Conservation (phyloP, 2,888 invertebrate species). For the Ypsolopha scabrella region DNA sequence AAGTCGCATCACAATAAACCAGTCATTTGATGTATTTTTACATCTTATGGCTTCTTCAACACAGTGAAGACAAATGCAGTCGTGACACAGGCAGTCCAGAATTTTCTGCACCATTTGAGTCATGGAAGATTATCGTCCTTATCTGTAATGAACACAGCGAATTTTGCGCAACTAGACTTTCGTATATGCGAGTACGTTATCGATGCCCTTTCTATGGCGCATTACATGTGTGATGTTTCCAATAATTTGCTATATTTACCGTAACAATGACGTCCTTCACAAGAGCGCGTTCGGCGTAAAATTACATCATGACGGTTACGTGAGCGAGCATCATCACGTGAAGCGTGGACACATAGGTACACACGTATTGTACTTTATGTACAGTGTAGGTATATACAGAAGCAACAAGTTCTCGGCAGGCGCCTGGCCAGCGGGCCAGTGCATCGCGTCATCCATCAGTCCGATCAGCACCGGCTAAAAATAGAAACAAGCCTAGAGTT, state of each 20-base stretch:
- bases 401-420: constrained; percentile 10
- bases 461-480: constrained; percentile 57
- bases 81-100: too few species aligned
- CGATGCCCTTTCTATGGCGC: too few species aligned
- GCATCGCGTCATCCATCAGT: constrained; percentile 59
- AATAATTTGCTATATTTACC: background rate
- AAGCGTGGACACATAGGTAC: constrained; percentile 5
- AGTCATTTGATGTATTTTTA: background rate
- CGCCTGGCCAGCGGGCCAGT: constrained; percentile 24
- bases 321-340: constrained; percentile 33
- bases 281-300: constrained; percentile 24
- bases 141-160: too few species aligned
- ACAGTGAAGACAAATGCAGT: too few species aligned
- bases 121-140: too few species aligned
- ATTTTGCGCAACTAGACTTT: too few species aligned
- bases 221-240: too few species aligned
- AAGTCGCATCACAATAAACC: constrained; percentile 11
- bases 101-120: too few species aligned
- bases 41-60: too few species aligned
- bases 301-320: constrained; percentile 37
- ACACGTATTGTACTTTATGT: too few species aligned
- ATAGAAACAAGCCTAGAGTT: constrained; percentile 50
- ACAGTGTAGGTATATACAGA: constrained; percentile 15
- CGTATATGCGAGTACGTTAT: too few species aligned
- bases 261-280: constrained; percentile 18